phyloP scores from a whole-genome alignment of 2,113 vertebrate species.

The Hucho hucho region DNA sequence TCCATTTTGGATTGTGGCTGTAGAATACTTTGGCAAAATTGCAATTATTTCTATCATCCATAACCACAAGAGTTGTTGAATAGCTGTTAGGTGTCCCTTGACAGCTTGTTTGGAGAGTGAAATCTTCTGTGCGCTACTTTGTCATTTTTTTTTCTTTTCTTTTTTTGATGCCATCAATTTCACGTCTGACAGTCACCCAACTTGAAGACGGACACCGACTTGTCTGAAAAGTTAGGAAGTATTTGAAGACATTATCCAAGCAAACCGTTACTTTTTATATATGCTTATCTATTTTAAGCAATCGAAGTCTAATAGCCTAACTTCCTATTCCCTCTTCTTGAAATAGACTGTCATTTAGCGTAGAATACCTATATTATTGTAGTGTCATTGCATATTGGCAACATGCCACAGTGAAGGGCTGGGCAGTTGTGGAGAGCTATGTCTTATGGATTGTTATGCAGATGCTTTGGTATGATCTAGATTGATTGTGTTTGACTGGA shows the following conservation, averaged over 20 bases:
- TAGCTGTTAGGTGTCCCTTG: background rate
- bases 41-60: background rate
- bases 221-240: background rate
- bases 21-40: background rate
- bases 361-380: too few relatives aligned
- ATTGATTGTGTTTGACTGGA: too few relatives aligned
- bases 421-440: background rate
- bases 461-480: too few relatives aligned
- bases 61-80: background rate
- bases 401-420: too few relatives aligned
- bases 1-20: constrained; percentile 1
- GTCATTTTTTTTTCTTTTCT: background rate
- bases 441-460: too few relatives aligned
- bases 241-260: constrained; percentile 31
- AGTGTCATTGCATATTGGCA: constrained; percentile 3
- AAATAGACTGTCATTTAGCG: background rate
- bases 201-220: background rate
- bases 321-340: background rate
- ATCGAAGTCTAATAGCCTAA: background rate
- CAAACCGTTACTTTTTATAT: constrained; percentile 31
- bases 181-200: background rate
- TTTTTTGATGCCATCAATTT: background rate
- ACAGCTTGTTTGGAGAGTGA: constrained; percentile 2
- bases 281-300: constrained; percentile 25
- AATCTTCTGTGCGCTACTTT: background rate